These are phyloP conservation scores for Pammene aurita DNA, from an alignment of 2,888 invertebrate genomes.

Conservation along the genomic window DNA sequence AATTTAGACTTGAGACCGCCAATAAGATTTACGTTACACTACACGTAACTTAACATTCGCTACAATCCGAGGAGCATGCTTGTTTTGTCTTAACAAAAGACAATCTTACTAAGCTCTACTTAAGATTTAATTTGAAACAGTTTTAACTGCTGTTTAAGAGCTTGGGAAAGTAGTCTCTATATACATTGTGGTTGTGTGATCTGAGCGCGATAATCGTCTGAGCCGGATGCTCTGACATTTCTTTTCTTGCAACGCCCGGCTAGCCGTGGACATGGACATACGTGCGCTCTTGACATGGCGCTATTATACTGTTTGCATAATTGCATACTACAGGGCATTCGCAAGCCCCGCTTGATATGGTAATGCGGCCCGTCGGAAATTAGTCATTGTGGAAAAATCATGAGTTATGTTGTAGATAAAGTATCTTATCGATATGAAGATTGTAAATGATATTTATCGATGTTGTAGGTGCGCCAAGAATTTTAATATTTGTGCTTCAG, in stretches of 20 bases:
- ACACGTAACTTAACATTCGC: slow-evolving; percentile 28
- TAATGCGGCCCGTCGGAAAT: slow-evolving; percentile 66
- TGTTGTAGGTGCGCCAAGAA: slow-evolving; percentile 27
- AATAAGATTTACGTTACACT: slow-evolving; percentile 40
- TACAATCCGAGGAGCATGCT: slow-evolving; percentile 11
- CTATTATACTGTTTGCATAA: slow-evolving; percentile 79
- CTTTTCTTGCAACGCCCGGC: slow-evolving; percentile 56
- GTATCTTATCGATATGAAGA: slow-evolving; percentile 29
- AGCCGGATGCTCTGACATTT: slow-evolving; percentile 60
- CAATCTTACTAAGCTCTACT: slow-evolving; percentile 16
- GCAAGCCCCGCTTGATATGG: slow-evolving; percentile 62
- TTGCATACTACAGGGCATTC: slow-evolving; percentile 65
- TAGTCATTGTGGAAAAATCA: slow-evolving; percentile 59
- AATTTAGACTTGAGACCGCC: slow-evolving; percentile 31
- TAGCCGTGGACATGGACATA: slow-evolving; percentile 57
- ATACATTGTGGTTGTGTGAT: slow-evolving; percentile 54
- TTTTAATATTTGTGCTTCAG: slow-evolving; percentile 14
- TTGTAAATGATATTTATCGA: slow-evolving; percentile 35
- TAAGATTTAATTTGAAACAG: slow-evolving; percentile 20
- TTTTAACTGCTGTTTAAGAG: slow-evolving; percentile 10
- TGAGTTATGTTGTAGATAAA: slow-evolving; percentile 36
- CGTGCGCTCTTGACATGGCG: slow-evolving; percentile 62
- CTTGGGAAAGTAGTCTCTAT: slow-evolving; percentile 27
- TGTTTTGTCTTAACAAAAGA: slow-evolving; percentile 28
- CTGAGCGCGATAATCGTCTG: slow-evolving; percentile 68